A percentile compares a stretch with the other conserved stretches of the same genome.
Evolutionary conservation across 2,888 invertebrate species (phyloP).

Genomic region (Calliphora vomitoria): DNA sequence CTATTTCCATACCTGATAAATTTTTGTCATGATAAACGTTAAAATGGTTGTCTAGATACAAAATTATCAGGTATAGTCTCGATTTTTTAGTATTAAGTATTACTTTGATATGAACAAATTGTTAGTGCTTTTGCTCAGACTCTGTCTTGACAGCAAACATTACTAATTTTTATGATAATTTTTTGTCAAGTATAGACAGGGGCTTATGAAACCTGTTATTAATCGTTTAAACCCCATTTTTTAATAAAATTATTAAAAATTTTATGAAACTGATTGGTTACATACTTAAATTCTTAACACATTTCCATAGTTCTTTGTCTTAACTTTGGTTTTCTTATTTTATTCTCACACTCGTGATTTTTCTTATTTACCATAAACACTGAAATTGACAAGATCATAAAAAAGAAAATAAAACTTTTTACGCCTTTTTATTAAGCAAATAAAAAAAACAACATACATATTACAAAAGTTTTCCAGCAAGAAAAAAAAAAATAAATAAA

Average conservation of each 20-base stretch:
- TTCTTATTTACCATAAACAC: slow-evolving; percentile 27
- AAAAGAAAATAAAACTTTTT: slow-evolving; percentile 44
- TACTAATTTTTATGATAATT: too few relatives aligned
- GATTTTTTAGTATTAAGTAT: too few relatives aligned
- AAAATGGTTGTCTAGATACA: too few relatives aligned
- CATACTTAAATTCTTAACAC: not conserved
- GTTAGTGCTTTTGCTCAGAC: too few relatives aligned
- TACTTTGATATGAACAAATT: too few relatives aligned
- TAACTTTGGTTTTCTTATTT: not conserved
- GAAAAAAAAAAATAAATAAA: slow-evolving; percentile 34
- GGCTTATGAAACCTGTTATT: too few relatives aligned
- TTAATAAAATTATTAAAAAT: not conserved
- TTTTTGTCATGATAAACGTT: too few relatives aligned
- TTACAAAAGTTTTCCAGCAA: slow-evolving; percentile 21
- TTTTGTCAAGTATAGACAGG: too few relatives aligned
- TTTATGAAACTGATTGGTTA: not conserved
- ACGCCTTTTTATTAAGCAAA: slow-evolving; percentile 54
- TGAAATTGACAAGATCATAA: slow-evolving; percentile 39
- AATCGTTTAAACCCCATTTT: too few relatives aligned
- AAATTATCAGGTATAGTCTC: too few relatives aligned
- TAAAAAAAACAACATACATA: slow-evolving; percentile 8
- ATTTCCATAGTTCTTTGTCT: not conserved
- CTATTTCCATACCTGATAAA: too few relatives aligned
- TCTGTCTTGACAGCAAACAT: too few relatives aligned
- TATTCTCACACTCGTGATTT: not conserved